Evolutionary conservation across 2,888 invertebrate species (phyloP).

Genomic region (Schizaphis graminum): DNA sequence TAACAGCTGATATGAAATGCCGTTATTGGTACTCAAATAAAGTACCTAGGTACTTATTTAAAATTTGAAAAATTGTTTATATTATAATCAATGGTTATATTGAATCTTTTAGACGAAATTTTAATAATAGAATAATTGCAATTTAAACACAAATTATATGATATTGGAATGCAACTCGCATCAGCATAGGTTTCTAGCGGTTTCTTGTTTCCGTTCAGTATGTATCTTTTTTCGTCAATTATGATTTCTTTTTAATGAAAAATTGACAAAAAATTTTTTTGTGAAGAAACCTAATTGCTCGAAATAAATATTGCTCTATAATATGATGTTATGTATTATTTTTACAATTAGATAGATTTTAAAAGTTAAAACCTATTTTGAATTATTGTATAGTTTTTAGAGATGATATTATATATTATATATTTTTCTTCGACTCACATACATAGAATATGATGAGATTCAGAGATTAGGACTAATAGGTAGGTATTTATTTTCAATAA

Average conservation of each 20-base stretch:
- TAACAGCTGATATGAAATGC: neutral
- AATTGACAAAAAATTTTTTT: neutral
- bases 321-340: neutral
- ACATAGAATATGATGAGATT: neutral
- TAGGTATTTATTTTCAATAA: neutral
- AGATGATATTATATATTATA: neutral
- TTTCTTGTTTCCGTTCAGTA: neutral
- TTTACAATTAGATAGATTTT: neutral
- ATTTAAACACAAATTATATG: neutral
- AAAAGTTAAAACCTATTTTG: neutral
- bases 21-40: neutral
- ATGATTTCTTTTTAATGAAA: neutral
- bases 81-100: neutral
- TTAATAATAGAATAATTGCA: neutral
- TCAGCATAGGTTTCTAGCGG: neutral
- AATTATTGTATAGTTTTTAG: neutral
- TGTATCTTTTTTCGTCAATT: neutral
- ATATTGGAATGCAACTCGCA: neutral
- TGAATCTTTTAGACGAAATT: neutral
- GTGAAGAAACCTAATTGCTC: neutral
- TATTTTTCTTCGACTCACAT: neutral
- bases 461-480: neutral
- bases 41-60: no score
- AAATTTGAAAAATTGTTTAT: neutral
- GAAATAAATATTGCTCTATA: neutral